Evolutionary conservation across 2,888 invertebrate genomes (phyloP), one percentile per base, ranked within the genome.

Genomic region (Euproctis similis): DNA sequence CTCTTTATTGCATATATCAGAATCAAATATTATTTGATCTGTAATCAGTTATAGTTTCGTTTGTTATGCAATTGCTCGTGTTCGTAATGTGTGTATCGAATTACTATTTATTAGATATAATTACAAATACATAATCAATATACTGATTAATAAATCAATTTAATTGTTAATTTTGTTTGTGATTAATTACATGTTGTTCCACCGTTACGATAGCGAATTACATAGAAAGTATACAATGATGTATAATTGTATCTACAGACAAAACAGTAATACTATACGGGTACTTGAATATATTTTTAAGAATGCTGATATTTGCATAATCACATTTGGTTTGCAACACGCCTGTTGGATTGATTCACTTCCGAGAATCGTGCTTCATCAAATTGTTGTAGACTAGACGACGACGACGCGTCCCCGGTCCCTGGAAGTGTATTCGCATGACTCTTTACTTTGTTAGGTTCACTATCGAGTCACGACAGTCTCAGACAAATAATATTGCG

Each of bases 271-370:
- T 67, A 50, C 47, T 59, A 75, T 55, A 68, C 65, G 54, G 46
- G 58, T 57, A 58, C n/a, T n/a, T n/a, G n/a, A n/a, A n/a, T n/a
- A n/a, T n/a, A n/a, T 61, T 29, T 60, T 65, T 61, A 58, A 61
- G 67, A 70, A 71, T 59, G 58, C 61, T 71, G 61, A 54, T 60
- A 65, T 67, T 74, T 58, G 54, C 68, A 69, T 72, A 65, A 58
- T 63, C 65, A 63, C 68, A 72, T 71, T 69, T 53, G 48, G 49
- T 56, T 58, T 57, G 57, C 60, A 59, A 50, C 53, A 52, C 62
- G 56, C 57, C 54, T 47, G 47, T 47, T 58, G 61, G 59, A 62
- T 59, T 55, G 58, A 62, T 57, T 57, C 55, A 48, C 34, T 80
- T 78, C 78, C 57, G 24, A 58, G 78, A 77, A 68, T 41, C 46